A percentile compares a stretch with the other conserved stretches of the same genome.
Evolutionary conservation across 2,888 invertebrate species (phyloP).

Genomic region (Lithophane socia): DNA sequence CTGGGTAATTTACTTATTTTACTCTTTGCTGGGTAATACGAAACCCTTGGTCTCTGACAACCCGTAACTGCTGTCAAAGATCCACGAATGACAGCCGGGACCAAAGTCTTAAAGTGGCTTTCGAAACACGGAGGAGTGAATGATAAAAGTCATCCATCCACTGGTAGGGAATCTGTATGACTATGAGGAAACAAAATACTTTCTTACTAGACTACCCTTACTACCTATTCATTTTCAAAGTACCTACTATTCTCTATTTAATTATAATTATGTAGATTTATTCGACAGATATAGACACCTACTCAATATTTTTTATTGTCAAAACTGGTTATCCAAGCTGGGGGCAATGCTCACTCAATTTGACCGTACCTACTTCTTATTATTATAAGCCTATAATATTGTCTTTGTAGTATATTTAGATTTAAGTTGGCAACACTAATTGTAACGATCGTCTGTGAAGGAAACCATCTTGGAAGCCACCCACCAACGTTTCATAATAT

Average conservation of each 20-base stretch:
- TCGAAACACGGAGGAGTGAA: too few relatives aligned
- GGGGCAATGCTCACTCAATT: background rate
- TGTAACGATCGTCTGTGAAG: too few relatives aligned
- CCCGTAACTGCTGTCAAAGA: too few relatives aligned
- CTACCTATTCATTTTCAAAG: background rate
- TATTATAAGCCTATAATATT: background rate
- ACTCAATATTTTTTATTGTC: background rate
- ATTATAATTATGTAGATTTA: background rate
- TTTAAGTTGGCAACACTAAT: too few relatives aligned
- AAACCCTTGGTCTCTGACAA: too few relatives aligned
- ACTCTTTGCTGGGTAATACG: too few relatives aligned
- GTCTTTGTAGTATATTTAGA: background rate
- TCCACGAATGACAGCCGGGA: too few relatives aligned
- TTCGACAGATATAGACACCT: background rate
- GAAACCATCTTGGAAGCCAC: too few relatives aligned
- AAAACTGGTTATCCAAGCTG: background rate
- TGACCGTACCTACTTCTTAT: background rate
- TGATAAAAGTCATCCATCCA: too few relatives aligned
- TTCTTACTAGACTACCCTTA: background rate
- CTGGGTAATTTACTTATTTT: too few relatives aligned
- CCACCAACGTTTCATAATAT: too few relatives aligned
- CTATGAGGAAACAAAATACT: background rate
- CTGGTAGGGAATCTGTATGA: background rate
- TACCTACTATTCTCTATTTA: background rate
- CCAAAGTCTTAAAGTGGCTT: too few relatives aligned